phyloP scores from a whole-genome alignment of 1,140 invertebrate species.

The Augochlora pura region DNA sequence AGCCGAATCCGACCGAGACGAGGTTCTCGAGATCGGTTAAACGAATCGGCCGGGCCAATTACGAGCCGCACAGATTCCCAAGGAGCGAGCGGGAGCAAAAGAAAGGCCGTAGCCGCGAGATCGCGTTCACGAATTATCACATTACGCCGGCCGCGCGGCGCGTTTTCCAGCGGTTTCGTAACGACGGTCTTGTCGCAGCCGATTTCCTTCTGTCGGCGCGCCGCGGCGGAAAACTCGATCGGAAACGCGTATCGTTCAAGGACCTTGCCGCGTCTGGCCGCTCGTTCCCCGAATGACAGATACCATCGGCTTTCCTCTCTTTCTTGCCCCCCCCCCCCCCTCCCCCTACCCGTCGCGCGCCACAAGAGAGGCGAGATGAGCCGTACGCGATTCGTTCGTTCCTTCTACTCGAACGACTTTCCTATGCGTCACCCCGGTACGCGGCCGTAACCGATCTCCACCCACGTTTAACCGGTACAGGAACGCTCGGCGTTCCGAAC shows the following conservation, averaged over 20 bases:
- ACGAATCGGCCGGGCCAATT: background rate
- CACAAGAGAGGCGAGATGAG: constrained; percentile 40
- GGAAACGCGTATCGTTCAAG: constrained; percentile 29
- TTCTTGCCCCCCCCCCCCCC: constrained; percentile 15
- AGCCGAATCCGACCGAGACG: background rate
- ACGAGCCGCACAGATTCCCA: background rate
- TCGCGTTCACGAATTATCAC: constrained; percentile 30
- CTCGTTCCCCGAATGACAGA: constrained; percentile 71
- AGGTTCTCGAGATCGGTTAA: too few species aligned
- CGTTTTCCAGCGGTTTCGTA: background rate
- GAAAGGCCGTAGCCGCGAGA: background rate
- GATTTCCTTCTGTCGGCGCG: too few species aligned
- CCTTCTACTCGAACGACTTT: constrained; percentile 50
- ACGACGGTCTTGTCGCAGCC: background rate
- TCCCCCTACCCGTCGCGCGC: background rate
- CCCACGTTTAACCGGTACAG: constrained; percentile 50
- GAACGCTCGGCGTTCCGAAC: constrained; percentile 14
- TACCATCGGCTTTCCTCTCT: constrained; percentile 50
- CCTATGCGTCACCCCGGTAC: constrained; percentile 64
- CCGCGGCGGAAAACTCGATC: background rate
- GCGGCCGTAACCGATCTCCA: constrained; percentile 52
- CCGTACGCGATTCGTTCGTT: constrained; percentile 29
- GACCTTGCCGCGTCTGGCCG: constrained; percentile 59
- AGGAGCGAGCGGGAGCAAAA: background rate
- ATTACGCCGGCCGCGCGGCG: background rate